These are phyloP conservation scores for Liparis tanakae DNA, from an alignment of 2,797 vertebrate genomes.

Conservation along the genomic window DNA sequence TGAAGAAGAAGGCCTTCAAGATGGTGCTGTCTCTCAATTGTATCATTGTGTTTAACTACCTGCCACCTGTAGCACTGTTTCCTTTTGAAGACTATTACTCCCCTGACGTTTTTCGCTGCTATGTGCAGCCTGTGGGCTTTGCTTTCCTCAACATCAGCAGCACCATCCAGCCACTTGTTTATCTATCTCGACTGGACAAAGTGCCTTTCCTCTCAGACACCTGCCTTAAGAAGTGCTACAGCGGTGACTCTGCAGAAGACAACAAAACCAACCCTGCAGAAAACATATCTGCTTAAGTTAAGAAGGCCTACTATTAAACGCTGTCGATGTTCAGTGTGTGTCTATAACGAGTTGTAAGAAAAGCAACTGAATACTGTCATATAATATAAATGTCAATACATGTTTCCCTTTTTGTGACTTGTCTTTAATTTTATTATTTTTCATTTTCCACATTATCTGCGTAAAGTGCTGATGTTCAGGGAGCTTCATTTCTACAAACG, in stretches of 20 bases:
- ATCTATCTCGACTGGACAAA: slow-evolving; percentile 80
- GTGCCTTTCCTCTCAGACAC: slow-evolving; percentile 71
- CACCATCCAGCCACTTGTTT: slow-evolving; percentile 83
- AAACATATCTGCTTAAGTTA: slow-evolving; percentile 24
- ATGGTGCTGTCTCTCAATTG: slow-evolving; percentile 80
- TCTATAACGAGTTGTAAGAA: neutral
- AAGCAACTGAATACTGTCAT: neutral
- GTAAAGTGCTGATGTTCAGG: neutral
- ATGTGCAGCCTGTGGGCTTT: slow-evolving; percentile 79
- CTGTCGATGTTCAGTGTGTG: neutral
- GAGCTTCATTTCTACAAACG: neutral
- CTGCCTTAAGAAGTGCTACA: slow-evolving; percentile 57
- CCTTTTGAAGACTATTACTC: slow-evolving; percentile 82
- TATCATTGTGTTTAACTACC: slow-evolving; percentile 81
- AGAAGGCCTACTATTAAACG: neutral
- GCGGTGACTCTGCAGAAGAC: slow-evolving; percentile 18
- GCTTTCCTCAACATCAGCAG: slow-evolving; percentile 84
- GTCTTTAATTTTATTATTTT: neutral
- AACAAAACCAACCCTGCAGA: slow-evolving; percentile 21
- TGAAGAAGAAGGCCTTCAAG: slow-evolving; percentile 86
- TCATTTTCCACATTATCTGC: neutral
- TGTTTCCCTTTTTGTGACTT: neutral
- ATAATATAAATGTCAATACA: neutral
- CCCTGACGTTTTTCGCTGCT: slow-evolving; percentile 77
- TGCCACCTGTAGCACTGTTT: slow-evolving; percentile 80